phyloP scores from a whole-genome alignment of 2,113 vertebrate species.

The Xiphorhynchus elegans region DNA sequence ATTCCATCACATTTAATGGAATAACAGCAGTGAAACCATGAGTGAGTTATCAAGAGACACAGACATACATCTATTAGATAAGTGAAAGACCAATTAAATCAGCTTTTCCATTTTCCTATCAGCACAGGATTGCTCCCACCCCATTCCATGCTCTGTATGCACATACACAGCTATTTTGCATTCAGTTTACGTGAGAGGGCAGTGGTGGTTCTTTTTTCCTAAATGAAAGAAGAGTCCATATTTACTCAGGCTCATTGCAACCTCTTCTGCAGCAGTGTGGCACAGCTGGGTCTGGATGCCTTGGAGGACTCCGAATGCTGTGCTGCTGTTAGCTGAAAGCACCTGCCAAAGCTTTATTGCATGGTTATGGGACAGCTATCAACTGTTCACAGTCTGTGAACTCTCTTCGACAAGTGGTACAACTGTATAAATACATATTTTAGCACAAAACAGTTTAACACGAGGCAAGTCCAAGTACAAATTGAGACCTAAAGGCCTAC shows the following conservation, averaged over 20 bases:
- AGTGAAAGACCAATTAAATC: slow-evolving; percentile 30
- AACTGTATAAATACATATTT: slow-evolving; percentile 72
- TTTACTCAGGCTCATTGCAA: slow-evolving; percentile 27
- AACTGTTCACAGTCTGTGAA: slow-evolving; percentile 40
- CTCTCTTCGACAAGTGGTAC: slow-evolving; percentile 49
- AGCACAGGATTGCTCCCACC: slow-evolving; percentile 24
- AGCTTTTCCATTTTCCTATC: slow-evolving; percentile 15
- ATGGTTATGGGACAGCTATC: slow-evolving; percentile 57
- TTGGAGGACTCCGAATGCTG: background rate
- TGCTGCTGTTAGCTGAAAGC: background rate
- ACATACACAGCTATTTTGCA: background rate
- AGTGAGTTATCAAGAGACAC: slow-evolving; percentile 46
- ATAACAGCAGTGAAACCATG: slow-evolving; percentile 53
- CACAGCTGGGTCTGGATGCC: slow-evolving; percentile 30
- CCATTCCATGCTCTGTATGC: slow-evolving; percentile 41
- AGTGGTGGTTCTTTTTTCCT: slow-evolving; percentile 54
- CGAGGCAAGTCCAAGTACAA: slow-evolving; percentile 59
- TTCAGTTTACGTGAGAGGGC: slow-evolving; percentile 55
- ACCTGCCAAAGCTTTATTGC: slow-evolving; percentile 64
- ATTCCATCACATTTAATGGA: slow-evolving; percentile 62
- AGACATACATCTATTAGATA: slow-evolving; percentile 42
- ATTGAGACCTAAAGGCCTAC: slow-evolving; percentile 76
- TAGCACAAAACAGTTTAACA: slow-evolving; percentile 72
- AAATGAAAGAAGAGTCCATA: slow-evolving; percentile 60
- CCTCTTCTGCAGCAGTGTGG: slow-evolving; percentile 44